phyloP scores from a whole-genome alignment of 2,113 vertebrate species.

The Spizaetus ornatus region DNA sequence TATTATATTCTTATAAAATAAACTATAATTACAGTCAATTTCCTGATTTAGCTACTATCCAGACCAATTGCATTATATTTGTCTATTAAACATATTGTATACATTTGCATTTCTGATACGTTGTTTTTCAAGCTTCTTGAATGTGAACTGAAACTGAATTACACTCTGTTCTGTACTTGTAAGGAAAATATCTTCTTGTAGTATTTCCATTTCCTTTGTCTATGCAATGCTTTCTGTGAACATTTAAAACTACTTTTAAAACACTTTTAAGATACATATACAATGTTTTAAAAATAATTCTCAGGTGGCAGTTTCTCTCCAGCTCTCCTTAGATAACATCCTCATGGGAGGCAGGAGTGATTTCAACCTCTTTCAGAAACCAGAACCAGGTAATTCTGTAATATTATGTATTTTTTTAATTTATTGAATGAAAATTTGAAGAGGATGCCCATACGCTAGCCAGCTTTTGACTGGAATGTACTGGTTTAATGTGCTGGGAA shows the following conservation, averaged over 20 bases:
- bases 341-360: neutral
- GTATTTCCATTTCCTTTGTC: neutral
- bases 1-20: slow-evolving; percentile 32
- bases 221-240: neutral
- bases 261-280: neutral
- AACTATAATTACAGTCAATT: slow-evolving; percentile 28
- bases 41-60: slow-evolving; percentile 28
- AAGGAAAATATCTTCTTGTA: neutral
- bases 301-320: neutral
- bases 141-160: slow-evolving; percentile 1
- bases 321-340: neutral
- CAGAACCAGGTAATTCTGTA: neutral
- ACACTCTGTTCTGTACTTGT: neutral
- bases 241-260: neutral
- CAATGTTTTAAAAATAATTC: neutral
- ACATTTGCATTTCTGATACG: neutral
- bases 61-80: neutral
- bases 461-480: neutral
- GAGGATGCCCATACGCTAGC: neutral
- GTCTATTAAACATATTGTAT: slow-evolving; percentile 19
- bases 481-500: neutral
- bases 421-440: neutral
- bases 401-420: neutral
- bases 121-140: slow-evolving; percentile 5
- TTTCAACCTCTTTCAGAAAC: neutral